Percentiles rank a stretch among this genome's conserved stretches.
Evolutionary conservation across 2,888 invertebrate genomes (phyloP).

Genomic region (Leucania comma): DNA sequence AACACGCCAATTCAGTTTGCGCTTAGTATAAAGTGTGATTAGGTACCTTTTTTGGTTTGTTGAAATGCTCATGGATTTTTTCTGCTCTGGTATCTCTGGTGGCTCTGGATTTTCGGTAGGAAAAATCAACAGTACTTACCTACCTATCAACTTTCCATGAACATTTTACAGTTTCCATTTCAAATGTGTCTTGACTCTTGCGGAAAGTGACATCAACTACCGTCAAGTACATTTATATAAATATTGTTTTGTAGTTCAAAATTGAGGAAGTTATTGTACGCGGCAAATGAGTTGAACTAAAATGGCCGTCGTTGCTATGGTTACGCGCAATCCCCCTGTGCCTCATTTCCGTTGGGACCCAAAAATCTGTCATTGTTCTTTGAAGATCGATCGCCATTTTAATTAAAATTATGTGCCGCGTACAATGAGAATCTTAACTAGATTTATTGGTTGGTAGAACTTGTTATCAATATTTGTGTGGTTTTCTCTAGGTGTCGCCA

Average conservation of each 20-base stretch:
- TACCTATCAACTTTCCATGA: not conserved
- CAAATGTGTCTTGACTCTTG: slow-evolving; percentile 5
- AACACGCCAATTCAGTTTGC: not conserved
- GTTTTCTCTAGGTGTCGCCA: slow-evolving; percentile 77
- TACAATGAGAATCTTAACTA: not conserved
- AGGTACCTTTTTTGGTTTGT: not conserved
- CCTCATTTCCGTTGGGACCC: too few species aligned
- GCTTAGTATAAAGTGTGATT: not conserved
- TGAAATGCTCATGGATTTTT: not conserved
- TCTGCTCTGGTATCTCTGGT: not conserved
- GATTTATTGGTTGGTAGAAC: not conserved
- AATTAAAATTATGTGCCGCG: too few species aligned
- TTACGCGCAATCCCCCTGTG: too few species aligned
- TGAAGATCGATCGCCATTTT: too few species aligned
- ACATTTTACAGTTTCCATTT: not conserved
- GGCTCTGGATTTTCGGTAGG: too few species aligned
- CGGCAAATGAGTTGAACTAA: too few species aligned
- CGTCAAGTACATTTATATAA: too few species aligned
- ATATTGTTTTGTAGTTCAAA: too few species aligned
- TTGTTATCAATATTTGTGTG: slow-evolving; percentile 9
- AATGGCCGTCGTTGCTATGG: too few species aligned
- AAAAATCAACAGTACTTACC: not conserved
- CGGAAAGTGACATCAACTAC: not conserved
- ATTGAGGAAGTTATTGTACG: too few species aligned
- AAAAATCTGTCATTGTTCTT: too few species aligned